Conservation (phyloP, 2,888 invertebrate species). For the Schizaphis graminum region DNA sequence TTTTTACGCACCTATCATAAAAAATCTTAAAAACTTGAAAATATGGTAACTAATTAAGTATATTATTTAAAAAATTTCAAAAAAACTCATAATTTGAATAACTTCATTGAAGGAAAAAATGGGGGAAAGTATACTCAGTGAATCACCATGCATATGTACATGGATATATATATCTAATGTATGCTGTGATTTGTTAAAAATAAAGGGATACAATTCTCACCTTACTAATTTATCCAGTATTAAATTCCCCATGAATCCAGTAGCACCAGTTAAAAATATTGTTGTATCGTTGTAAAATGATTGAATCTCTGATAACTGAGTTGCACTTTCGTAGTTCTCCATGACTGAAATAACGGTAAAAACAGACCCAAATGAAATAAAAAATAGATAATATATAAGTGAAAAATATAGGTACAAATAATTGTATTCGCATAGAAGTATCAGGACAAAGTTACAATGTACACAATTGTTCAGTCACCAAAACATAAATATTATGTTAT, state of each 20-base stretch:
- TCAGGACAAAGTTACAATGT: not conserved
- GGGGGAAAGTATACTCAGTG: no score
- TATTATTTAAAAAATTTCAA: no score
- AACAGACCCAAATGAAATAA: not conserved
- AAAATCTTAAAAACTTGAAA: no score
- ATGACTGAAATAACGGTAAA: not conserved
- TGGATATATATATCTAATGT: no score
- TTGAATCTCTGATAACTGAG: conserved; percentile 61
- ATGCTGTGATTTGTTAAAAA: not conserved
- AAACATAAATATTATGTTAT: not conserved
- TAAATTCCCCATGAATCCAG: conserved; percentile 66
- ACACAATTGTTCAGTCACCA: not conserved
- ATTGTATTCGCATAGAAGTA: not conserved
- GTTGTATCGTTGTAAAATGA: conserved; percentile 62
- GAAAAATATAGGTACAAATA: not conserved
- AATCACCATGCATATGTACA: no score
- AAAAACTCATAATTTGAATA: no score
- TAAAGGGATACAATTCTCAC: conserved; percentile 8
- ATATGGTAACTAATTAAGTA: no score
- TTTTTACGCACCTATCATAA: no score
- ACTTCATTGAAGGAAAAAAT: no score
- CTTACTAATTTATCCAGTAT: conserved; percentile 66
- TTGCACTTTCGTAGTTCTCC: not conserved
- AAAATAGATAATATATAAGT: not conserved
- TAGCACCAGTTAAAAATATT: conserved; percentile 66